Conservation (phyloP, 2,113 vertebrate genomes). For the Tenebrosternarchus preto region DNA sequence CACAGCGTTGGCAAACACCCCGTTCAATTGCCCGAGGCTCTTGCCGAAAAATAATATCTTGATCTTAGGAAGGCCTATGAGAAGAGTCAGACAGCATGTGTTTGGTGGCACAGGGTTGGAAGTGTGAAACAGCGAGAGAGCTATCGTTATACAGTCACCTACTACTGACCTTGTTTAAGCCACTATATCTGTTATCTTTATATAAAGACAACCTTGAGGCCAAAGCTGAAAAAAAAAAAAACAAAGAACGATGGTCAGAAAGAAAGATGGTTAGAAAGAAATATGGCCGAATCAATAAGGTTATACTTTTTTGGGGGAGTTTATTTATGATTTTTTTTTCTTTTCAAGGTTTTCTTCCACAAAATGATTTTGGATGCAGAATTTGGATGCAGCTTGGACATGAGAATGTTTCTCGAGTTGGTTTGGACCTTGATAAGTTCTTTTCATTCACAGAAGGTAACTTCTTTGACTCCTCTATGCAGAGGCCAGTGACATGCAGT, state of each 20-base stretch:
- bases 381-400: no score
- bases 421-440: no score
- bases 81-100: constrained; percentile 39
- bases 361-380: not conserved
- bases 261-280: no score
- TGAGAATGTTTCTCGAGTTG: no score
- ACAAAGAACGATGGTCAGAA: not conserved
- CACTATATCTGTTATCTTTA: constrained; percentile 44
- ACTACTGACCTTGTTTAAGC: constrained; percentile 53
- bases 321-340: not conserved
- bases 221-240: constrained; percentile 6
- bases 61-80: constrained; percentile 56
- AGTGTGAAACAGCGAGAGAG: constrained; percentile 5
- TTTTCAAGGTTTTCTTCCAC: not conserved
- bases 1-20: constrained; percentile 60
- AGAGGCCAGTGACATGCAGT: not conserved
- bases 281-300: not conserved
- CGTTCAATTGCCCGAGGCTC: constrained; percentile 43
- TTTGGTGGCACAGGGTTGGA: constrained; percentile 23
- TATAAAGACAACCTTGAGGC: constrained; percentile 47
- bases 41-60: constrained; percentile 61
- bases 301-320: no score
- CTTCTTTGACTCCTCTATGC: no score
- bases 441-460: not conserved
- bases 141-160: constrained; percentile 55